Evolutionary conservation across 2,797 vertebrate genomes (phyloP).

Genomic region (Anabacerthia variegaticeps): DNA sequence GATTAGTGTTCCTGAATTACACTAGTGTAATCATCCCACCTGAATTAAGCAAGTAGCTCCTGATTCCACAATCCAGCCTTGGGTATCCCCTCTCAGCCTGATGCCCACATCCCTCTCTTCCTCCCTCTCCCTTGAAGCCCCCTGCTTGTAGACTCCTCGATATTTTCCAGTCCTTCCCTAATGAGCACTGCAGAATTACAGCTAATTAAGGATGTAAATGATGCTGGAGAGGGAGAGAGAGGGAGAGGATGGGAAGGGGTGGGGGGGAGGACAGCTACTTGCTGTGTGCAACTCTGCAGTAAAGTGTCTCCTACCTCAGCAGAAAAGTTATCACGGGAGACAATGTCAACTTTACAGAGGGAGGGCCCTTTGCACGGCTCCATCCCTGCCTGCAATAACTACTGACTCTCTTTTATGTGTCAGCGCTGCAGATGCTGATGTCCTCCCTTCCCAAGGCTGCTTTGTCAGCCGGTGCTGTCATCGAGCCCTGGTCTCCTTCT

Average conservation of each 20-base stretch:
- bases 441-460: constrained; percentile 40
- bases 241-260: constrained; percentile 35
- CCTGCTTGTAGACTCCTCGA: constrained; percentile 70
- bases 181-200: constrained; percentile 88
- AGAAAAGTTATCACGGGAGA: constrained; percentile 86
- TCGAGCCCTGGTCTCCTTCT: neutral
- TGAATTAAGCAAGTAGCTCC: neutral
- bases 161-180: constrained; percentile 78
- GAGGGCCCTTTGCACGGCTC: neutral
- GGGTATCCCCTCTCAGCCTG: constrained; percentile 5
- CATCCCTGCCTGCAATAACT: neutral
- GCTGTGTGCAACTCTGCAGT: constrained; percentile 88
- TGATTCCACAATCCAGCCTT: neutral
- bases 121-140: constrained; percentile 27
- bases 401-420: neutral
- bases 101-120: neutral
- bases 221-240: constrained; percentile 83
- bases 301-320: constrained; percentile 91
- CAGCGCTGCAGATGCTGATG: constrained; percentile 28
- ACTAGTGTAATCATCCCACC: neutral
- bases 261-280: constrained; percentile 36
- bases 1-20: neutral
- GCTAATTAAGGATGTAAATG: constrained; percentile 92
- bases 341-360: constrained; percentile 85
- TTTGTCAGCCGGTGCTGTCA: constrained; percentile 11